A percentile compares a stretch with the other conserved stretches of the same genome.
Evolutionary conservation across 2,113 vertebrate species (phyloP).

Genomic region (Anhinga rufa): DNA sequence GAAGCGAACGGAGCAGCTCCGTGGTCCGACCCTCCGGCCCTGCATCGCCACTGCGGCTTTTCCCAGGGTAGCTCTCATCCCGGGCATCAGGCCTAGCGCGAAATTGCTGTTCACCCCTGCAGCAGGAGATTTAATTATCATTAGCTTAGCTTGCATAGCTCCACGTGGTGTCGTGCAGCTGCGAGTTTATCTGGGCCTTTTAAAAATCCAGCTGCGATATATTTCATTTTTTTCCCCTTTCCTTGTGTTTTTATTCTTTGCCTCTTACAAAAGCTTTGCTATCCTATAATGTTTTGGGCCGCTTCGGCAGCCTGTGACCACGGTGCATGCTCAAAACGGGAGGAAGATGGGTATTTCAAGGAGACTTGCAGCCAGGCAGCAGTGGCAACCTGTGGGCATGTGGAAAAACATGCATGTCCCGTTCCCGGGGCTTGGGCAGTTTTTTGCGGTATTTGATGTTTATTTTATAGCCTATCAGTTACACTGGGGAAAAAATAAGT

Average conservation of each 20-base stretch:
- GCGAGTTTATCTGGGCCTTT: neutral
- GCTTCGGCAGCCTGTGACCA: neutral
- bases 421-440: neutral
- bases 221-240: too few species aligned
- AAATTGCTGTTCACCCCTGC: slow-evolving; percentile 25
- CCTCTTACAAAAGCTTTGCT: neutral
- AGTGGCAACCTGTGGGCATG: neutral
- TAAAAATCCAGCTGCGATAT: neutral
- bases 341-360: neutral
- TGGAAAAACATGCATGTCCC: neutral
- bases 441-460: neutral
- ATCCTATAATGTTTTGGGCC: neutral
- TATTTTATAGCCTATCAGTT: neutral
- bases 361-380: neutral
- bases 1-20: neutral
- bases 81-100: neutral
- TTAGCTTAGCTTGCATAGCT: slow-evolving; percentile 35
- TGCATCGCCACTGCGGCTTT: rapidly evolving
- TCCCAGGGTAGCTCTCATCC: neutral
- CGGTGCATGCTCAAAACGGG: rapidly evolving
- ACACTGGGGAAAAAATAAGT: neutral
- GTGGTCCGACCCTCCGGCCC: rapidly evolving
- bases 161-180: slow-evolving; percentile 27
- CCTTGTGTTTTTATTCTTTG: neutral
- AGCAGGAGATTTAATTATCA: slow-evolving; percentile 44